Base-by-base conservation (phyloP, 2,888 invertebrate genomes). In the Amphipoea oculea region DNA sequence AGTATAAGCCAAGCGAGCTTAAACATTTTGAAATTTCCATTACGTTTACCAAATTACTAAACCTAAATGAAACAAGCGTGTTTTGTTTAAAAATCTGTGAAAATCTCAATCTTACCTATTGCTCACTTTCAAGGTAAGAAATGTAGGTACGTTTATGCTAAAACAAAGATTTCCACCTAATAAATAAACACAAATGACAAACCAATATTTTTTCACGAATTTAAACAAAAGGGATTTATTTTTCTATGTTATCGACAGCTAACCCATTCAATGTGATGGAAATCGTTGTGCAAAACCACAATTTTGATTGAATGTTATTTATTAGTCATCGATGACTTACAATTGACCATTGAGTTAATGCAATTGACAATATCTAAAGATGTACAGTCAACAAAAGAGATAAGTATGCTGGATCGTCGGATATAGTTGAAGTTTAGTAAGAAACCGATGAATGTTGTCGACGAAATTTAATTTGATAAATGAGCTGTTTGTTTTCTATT, bases 211-310 rank as follows among this genome's bases (percentile, higher is more conserved):
- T 51, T 69, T 36, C 48, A 20, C 12, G 11, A 20, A 11, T 7
- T 29, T 29, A 29, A 42, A 82, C 48, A 83, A 78, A 77, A 51
- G 6, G 14, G 42, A 42, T 42, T 42, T 42, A 42, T 42, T 7
- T 9, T 42, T 0, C 0, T 40, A 40, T 40, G 29, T 76, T 40
- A 75, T 40, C 40, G 29, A 76, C 62, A 60, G 23, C 42, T 36
- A 42, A 69, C 12, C 42, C 65, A 83, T 81, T 70, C 78, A 66
- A 60, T 66, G 36, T 48, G 63, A 69, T 82, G 6, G 40, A 60
- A 67, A 76, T 40, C n/a, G 23, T 51, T 60, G 14, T 45, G 36
- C 23, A 17, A 70, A 60, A 71, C 66, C 65, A 40, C 67, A 83
- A 42, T 60, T 36, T 65, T 17, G n/a, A 45, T 20, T 40, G 3